Evolutionary conservation across 37 sponge, comb jelly and placozoan genomes (phyloP).

Genomic region (Eunapius fragilis): DNA sequence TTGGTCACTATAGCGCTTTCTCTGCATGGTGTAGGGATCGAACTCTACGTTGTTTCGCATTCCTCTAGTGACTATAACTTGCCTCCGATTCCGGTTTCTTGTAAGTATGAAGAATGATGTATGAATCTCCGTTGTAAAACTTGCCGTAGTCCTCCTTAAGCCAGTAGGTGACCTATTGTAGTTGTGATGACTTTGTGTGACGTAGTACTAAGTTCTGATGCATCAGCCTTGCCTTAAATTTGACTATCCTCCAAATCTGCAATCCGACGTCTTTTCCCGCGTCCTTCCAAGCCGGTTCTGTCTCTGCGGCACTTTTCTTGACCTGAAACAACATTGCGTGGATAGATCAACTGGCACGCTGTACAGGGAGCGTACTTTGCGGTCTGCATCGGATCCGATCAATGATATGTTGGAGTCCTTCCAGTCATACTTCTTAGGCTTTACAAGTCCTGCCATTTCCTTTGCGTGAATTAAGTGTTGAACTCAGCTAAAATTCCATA

Average conservation of each 20-base stretch:
- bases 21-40: too few species aligned
- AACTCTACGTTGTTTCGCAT: too few species aligned
- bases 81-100: slow-evolving; percentile 55
- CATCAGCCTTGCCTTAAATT: slow-evolving; percentile 43
- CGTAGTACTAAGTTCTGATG: not conserved
- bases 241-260: slow-evolving; percentile 72
- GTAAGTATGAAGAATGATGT: slow-evolving; percentile 97
- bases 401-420: slow-evolving; percentile 36
- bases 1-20: too few species aligned
- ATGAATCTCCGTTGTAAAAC: slow-evolving; percentile 96
- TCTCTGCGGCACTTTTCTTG: slow-evolving; percentile 62
- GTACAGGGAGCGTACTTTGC: too few species aligned
- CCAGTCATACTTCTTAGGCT: slow-evolving; percentile 57
- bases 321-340: too few species aligned
- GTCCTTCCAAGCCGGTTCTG: slow-evolving; percentile 65
- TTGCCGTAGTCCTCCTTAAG: slow-evolving; percentile 86
- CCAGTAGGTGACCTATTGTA: slow-evolving; percentile 78
- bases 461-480: too few species aligned
- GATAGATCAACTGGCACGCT: too few species aligned
- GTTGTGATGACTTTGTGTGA: not conserved
- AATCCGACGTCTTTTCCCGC: slow-evolving; percentile 65
- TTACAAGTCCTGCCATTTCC: slow-evolving; percentile 5
- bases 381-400: slow-evolving; percentile 40
- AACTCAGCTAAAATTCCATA: too few species aligned
- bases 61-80: not conserved